phyloP scores from a whole-genome alignment of 2,888 invertebrate species.

The Saturnia japonica region DNA sequence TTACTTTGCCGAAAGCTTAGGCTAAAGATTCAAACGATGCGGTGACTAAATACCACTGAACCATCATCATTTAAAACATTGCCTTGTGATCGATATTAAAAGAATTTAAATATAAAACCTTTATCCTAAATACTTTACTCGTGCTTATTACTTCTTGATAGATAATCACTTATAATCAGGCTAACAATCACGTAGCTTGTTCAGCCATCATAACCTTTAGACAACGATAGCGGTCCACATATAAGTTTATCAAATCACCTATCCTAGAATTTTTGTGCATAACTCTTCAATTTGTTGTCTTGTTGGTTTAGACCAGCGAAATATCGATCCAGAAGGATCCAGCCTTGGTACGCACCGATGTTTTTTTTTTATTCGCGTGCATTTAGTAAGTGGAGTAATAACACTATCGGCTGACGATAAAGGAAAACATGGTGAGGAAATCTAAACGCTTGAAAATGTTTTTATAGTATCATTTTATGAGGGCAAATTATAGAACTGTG shows the following conservation, averaged over 20 bases:
- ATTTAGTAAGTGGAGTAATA: too few relatives aligned
- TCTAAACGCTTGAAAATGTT: too few relatives aligned
- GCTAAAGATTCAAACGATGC: neutral
- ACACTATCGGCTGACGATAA: too few relatives aligned
- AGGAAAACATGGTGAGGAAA: too few relatives aligned
- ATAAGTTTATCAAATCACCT: neutral
- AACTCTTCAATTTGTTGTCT: neutral
- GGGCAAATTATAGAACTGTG: too few relatives aligned
- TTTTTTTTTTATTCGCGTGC: too few relatives aligned
- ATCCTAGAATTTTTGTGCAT: neutral
- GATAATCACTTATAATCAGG: neutral
- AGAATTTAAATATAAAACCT: neutral
- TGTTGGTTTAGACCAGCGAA: too few relatives aligned
- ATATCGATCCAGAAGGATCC: too few relatives aligned
- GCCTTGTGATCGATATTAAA: neutral
- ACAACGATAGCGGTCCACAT: neutral
- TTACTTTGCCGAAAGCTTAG: neutral
- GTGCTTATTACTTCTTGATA: too few relatives aligned
- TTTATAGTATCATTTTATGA: too few relatives aligned
- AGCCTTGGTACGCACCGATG: too few relatives aligned
- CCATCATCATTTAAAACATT: neutral
- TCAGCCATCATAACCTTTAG: neutral
- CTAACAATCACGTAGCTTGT: neutral
- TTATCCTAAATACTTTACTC: too few relatives aligned
- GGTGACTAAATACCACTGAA: neutral